These are phyloP conservation scores for Thera obeliscata DNA, from an alignment of 2,888 invertebrate species.

Conservation along the genomic window DNA sequence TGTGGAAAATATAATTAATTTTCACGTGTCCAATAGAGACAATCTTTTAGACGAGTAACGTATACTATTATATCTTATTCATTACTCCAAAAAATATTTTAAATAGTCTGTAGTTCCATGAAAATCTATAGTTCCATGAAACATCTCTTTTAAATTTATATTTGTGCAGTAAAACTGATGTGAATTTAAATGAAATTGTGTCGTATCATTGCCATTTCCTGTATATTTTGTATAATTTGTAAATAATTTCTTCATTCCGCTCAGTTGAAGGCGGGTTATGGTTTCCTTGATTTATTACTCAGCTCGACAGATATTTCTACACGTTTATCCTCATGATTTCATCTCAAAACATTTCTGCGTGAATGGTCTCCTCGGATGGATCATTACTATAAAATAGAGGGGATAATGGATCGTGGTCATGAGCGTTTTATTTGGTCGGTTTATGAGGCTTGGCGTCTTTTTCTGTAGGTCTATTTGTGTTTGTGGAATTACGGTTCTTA, in stretches of 20 bases:
- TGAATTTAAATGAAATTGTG: too few species aligned
- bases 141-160: too few species aligned
- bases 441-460: conserved; percentile 6
- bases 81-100: too few species aligned
- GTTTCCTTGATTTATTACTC: conserved; percentile 4
- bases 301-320: conserved; percentile 4
- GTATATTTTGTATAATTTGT: too few species aligned
- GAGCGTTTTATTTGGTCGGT: conserved; percentile 20
- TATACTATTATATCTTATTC: not conserved
- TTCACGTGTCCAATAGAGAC: not conserved
- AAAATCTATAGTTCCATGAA: too few species aligned
- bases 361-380: conserved; percentile 9
- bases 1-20: conserved; percentile 8
- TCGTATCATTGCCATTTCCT: too few species aligned
- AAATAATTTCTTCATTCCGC: not conserved
- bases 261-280: not conserved
- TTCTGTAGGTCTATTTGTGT: conserved; percentile 6
- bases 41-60: not conserved
- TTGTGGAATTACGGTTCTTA: conserved; percentile 3
- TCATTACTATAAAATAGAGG: conserved; percentile 13
- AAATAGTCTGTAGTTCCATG: too few species aligned
- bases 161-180: too few species aligned
- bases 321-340: conserved; percentile 13
- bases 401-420: conserved; percentile 18
- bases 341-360: conserved; percentile 15